These are phyloP conservation scores for Crambe crambe DNA, from an alignment of 37 sponge, comb jelly and placozoan genomes.

Conservation along the genomic window DNA sequence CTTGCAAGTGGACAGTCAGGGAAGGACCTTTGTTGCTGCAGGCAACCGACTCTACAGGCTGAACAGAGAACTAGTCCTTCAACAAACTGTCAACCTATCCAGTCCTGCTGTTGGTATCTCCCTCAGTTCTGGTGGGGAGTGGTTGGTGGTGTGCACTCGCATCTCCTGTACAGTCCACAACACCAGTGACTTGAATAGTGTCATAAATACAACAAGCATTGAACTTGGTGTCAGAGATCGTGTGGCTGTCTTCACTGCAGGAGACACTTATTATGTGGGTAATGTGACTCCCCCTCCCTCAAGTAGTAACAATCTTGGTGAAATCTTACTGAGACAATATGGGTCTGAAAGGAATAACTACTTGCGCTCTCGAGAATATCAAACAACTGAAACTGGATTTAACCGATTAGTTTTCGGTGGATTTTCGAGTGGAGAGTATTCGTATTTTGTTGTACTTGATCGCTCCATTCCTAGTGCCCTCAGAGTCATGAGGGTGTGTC, in stretches of 20 bases:
- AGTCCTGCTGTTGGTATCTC: neutral
- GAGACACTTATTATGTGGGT: slow-evolving; percentile 27
- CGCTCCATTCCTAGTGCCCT: neutral
- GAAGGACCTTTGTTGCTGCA: slow-evolving; percentile 22
- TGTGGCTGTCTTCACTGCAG: slow-evolving; percentile 16
- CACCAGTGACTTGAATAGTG: slow-evolving; percentile 1
- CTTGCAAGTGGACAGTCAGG: slow-evolving; percentile 21
- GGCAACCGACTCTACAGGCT: slow-evolving; percentile 17
- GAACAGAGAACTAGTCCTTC: neutral
- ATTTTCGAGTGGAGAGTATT: slow-evolving; percentile 7
- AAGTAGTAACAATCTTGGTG: neutral
- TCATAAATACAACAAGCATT: neutral
- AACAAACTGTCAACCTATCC: slow-evolving; percentile 8
- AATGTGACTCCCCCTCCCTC: neutral
- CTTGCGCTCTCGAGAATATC: neutral
- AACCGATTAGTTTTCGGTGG: slow-evolving; percentile 8
- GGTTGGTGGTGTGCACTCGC: slow-evolving; percentile 21
- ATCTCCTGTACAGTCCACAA: slow-evolving; percentile 27
- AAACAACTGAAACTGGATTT: neutral
- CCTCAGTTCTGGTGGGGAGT: slow-evolving; percentile 19
- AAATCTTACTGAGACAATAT: slow-evolving; percentile 8
- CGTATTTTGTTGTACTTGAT: slow-evolving; percentile 18
- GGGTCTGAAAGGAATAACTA: neutral
- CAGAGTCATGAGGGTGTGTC: slow-evolving; percentile 26
- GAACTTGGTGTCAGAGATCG: neutral